Evolutionary conservation across 2,797 vertebrate genomes (phyloP).

Genomic region (Sciurus carolinensis): DNA sequence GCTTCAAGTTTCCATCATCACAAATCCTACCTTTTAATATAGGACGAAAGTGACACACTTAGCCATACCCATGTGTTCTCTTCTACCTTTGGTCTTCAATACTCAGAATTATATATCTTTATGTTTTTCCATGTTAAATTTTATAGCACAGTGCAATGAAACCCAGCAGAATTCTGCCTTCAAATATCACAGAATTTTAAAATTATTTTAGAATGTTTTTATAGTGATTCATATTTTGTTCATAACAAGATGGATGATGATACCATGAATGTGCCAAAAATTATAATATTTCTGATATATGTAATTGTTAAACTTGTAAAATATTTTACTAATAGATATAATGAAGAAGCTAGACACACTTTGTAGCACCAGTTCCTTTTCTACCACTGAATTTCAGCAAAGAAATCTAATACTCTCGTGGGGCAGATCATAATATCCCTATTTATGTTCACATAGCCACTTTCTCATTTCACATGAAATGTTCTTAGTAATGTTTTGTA

Average conservation of each 20-base stretch:
- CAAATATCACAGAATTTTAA: not conserved
- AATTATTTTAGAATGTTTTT: conserved; percentile 26
- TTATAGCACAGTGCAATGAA: not conserved
- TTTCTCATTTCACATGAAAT: not conserved
- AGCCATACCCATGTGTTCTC: not conserved
- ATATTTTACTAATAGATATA: not conserved
- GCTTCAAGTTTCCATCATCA: not conserved
- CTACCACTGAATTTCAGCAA: not conserved
- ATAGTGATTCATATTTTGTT: not conserved
- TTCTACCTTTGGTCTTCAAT: not conserved
- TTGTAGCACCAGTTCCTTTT: not conserved
- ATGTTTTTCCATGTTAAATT: not conserved
- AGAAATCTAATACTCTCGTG: not conserved
- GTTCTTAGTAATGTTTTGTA: not conserved
- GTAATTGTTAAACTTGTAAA: not conserved
- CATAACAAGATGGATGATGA: not conserved
- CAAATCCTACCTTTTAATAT: not conserved
- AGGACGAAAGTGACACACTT: not conserved
- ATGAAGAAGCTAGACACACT: not conserved
- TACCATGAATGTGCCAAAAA: not conserved
- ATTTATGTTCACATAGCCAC: not conserved
- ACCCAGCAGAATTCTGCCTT: not conserved
- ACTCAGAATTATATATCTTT: not conserved
- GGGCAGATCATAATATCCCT: not conserved
- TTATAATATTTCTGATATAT: not conserved